These are phyloP conservation scores for Entomobrya multifasciata DNA, from an alignment of 2,888 invertebrate genomes.

Conservation along the genomic window DNA sequence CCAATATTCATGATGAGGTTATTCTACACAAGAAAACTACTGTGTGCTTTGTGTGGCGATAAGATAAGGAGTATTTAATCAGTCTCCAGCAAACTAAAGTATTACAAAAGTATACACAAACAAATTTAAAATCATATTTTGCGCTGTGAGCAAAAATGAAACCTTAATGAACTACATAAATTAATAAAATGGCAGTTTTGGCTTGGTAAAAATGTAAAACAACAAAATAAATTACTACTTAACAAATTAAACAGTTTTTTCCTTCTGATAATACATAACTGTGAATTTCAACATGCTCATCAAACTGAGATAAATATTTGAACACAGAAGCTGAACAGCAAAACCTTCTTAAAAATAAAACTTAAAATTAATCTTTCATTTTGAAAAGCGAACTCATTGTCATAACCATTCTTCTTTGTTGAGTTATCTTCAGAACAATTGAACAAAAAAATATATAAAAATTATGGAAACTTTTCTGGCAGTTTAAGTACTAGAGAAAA, in stretches of 20 bases:
- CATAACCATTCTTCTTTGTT: constrained; percentile 24
- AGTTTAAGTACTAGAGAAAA: constrained; percentile 15
- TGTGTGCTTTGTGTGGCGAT: constrained; percentile 37
- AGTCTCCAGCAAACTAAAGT: constrained; percentile 73
- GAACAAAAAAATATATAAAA: constrained; percentile 8
- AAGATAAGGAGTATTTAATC: constrained; percentile 75
- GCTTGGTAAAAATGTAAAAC: constrained; percentile 34
- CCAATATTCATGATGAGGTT: neutral
- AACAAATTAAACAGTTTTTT: neutral
- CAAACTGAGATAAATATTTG: constrained; percentile 18
- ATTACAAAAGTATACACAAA: constrained; percentile 1
- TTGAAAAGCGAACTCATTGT: too few species aligned
- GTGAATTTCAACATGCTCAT: neutral
- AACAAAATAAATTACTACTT: constrained; percentile 10
- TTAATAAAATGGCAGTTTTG: constrained; percentile 53
- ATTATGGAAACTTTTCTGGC: constrained; percentile 28
- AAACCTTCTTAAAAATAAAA: too few species aligned
- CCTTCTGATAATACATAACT: constrained; percentile 19
- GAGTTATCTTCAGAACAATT: neutral
- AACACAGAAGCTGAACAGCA: constrained; percentile 54
- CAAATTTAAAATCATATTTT: neutral
- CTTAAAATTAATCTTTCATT: too few species aligned
- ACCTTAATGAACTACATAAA: neutral
- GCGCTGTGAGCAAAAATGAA: neutral
- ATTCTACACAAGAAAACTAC: neutral